Base-by-base conservation (phyloP, 2,888 invertebrate species). In the Cryptophagus acutangulus region DNA sequence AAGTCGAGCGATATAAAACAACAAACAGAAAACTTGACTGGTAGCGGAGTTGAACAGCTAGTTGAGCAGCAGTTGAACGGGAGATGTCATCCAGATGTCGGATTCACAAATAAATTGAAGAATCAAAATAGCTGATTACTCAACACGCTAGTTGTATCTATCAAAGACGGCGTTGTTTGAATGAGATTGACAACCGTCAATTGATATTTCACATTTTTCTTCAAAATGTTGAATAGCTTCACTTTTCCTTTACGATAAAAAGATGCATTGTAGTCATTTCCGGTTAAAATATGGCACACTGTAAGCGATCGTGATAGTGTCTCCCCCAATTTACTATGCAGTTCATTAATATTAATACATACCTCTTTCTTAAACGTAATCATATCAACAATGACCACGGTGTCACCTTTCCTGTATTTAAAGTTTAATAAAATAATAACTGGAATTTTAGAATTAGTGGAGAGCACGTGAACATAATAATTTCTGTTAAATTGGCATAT, bases 401-500 rank as follows among this genome's bases (percentile, higher is more conserved):
- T 20, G 5, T 20, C 20, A 6, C 20, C 20, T 20, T 20, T 29
- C 10, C 29, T 5, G 13, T 9, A 12, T 29, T 12, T 29, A 12
- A 29, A 13, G 10, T 13, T 12, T 12, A 6, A 29, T 9, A 29
- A 10, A 5, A 29, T 29, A n/a, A 29, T 20, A 20, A 20, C 20
- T 20, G 20, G 20, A 20, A 20, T 20, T 6, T 20, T 9, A 20
- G 20, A 20, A 9, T 20, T 9, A 20, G 20, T 20, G 20, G 6
- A 20, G 20, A 6, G 20, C 5, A 20, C 20, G 5, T 20, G 6
- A 6, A 20, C 20, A 9, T 9, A 9, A 20, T 20, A 20, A 20
- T 20, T 20, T 5, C 20, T 9, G 9, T 20, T 5, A 6, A 20
- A 9, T 38, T 41, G 35, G 17, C 31, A 8, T 9, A 41, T 38